A percentile compares a stretch with the other conserved stretches of the same genome.
Conservation (phyloP, 1,140 invertebrate species). For the Anthonomus grandis region DNA sequence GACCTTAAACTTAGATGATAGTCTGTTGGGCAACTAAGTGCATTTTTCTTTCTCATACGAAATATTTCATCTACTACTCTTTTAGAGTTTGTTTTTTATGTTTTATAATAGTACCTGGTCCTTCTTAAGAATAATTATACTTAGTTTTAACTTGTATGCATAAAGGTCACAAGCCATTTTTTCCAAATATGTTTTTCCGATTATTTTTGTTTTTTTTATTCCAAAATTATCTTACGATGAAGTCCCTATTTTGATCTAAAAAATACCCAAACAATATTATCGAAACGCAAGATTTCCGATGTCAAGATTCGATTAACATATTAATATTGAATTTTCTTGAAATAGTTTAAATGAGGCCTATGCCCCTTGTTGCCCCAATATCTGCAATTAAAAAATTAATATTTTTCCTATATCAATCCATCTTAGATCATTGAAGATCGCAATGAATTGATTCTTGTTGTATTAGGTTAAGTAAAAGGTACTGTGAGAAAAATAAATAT, state of each 20-base stretch:
- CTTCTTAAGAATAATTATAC: neutral
- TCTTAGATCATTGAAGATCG: no score
- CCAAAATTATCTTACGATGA: neutral
- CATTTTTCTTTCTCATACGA: no score
- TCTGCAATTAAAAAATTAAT: no score
- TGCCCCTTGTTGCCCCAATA: no score
- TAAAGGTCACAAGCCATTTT: constrained; percentile 5
- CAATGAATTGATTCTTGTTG: no score
- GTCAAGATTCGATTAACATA: no score
- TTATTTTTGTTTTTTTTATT: neutral
- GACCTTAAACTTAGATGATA: no score
- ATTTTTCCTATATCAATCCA: no score
- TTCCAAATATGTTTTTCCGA: neutral
- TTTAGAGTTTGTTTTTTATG: neutral
- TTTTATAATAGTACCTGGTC: neutral
- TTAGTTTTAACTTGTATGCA: constrained; percentile 1
- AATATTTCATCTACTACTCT: neutral
- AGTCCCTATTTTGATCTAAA: neutral
- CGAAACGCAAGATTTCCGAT: neutral
- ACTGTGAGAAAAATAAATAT: no score
- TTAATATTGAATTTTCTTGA: neutral
- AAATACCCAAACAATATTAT: constrained; percentile 1
- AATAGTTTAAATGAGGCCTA: neutral
- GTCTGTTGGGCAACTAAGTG: neutral
- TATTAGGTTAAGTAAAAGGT: no score